Percentiles rank a stretch among this genome's conserved stretches.
Evolutionary conservation across 1,140 invertebrate genomes (phyloP).

Genomic region (Dreissena rostriformis): DNA sequence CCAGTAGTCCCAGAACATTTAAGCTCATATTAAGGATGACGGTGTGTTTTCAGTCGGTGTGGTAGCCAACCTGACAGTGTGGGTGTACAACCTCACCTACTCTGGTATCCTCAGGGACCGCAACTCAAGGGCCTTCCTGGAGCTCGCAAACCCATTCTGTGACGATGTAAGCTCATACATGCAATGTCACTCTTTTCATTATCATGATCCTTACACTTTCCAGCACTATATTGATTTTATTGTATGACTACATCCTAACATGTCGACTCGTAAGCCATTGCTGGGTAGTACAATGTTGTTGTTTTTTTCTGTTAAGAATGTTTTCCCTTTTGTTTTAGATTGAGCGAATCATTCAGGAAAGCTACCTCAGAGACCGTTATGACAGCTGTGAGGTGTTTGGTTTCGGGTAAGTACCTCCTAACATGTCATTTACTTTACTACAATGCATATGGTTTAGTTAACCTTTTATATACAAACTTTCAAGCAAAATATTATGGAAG

Average conservation of each 20-base stretch:
- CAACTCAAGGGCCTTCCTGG: constrained; percentile 21
- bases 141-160: constrained; percentile 52
- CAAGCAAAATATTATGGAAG: too few relatives aligned
- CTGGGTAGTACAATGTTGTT: too few relatives aligned
- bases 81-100: constrained; percentile 53
- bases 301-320: too few relatives aligned
- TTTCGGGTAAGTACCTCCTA: constrained; percentile 32
- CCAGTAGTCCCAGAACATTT: too few relatives aligned
- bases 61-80: constrained; percentile 47
- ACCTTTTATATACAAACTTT: not conserved
- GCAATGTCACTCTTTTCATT: too few relatives aligned
- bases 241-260: too few relatives aligned
- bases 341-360: constrained; percentile 17
- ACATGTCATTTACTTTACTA: not conserved
- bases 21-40: too few relatives aligned
- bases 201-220: too few relatives aligned
- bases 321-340: constrained; percentile 23
- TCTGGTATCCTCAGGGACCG: constrained; percentile 23
- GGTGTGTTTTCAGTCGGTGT: constrained; percentile 43
- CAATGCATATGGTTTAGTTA: not conserved
- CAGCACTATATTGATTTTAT: too few relatives aligned
- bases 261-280: too few relatives aligned
- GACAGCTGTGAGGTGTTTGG: constrained; percentile 43
- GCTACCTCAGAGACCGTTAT: constrained; percentile 5
- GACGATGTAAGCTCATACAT: constrained; percentile 40